phyloP scores from a whole-genome alignment of 2,113 vertebrate species.

The Melanostigma gelatinosum region DNA sequence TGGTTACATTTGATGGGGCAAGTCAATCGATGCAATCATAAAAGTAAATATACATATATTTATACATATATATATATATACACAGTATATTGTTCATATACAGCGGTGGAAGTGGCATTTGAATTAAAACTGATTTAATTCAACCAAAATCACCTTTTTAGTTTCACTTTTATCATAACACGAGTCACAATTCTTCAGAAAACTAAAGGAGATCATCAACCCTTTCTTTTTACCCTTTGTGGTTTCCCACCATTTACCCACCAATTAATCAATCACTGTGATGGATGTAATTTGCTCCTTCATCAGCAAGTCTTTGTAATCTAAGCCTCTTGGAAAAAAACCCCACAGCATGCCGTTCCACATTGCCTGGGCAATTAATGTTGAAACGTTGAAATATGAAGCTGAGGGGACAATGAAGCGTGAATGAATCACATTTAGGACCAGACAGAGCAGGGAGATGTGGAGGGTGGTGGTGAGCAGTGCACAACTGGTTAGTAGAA shows the following conservation, averaged over 20 bases:
- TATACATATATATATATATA: not conserved
- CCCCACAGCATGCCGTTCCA: constrained; percentile 27
- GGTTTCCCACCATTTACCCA: constrained; percentile 44
- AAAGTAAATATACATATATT: not conserved
- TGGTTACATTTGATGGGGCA: not conserved
- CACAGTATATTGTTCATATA: not conserved
- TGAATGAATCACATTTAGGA: constrained; percentile 54
- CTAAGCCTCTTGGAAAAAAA: constrained; percentile 14
- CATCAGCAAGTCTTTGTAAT: constrained; percentile 58
- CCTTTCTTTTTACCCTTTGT: constrained; percentile 22
- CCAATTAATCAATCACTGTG: constrained; percentile 60
- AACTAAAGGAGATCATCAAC: constrained; percentile 31
- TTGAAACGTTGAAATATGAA: constrained; percentile 57
- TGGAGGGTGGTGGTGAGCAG: constrained; percentile 13
- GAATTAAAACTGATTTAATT: not conserved
- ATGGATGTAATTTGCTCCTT: constrained; percentile 56
- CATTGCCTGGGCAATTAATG: constrained; percentile 42
- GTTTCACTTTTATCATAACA: not conserved
- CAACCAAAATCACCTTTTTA: not conserved
- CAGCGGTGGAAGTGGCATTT: not conserved
- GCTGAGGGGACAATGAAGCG: constrained; percentile 48
- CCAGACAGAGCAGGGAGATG: constrained; percentile 15
- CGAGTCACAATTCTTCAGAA: constrained; percentile 2
- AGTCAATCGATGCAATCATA: constrained; percentile 1
- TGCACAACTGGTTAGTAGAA: constrained; percentile 30